A percentile compares a stretch with the other conserved stretches of the same genome.
These are phyloP conservation scores for Aselliscus stoliczkanus DNA, from an alignment of 2,797 vertebrate genomes.

Conservation along the genomic window DNA sequence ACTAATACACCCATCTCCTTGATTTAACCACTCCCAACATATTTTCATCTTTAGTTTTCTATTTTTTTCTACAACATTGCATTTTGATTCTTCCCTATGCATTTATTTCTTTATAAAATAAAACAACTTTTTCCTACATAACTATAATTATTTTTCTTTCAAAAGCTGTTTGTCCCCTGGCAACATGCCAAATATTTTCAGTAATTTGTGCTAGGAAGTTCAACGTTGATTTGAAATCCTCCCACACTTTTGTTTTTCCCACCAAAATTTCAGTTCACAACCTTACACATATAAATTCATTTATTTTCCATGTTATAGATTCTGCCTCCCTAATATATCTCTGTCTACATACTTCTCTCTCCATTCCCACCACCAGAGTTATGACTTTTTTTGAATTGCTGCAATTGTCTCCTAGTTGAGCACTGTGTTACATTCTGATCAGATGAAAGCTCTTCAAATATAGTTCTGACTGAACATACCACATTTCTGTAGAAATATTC, in stretches of 20 bases:
- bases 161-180: background rate
- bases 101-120: conserved; percentile 25
- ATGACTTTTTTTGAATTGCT: background rate
- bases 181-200: background rate
- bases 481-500: background rate
- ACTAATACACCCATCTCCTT: background rate
- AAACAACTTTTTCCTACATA: background rate
- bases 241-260: background rate
- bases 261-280: background rate
- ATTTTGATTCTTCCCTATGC: background rate
- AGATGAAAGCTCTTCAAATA: background rate
- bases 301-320: background rate
- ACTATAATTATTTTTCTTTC: background rate
- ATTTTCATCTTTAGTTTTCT: background rate
- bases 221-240: background rate
- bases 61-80: background rate
- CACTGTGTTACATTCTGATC: background rate
- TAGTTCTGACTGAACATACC: background rate
- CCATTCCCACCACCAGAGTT: background rate
- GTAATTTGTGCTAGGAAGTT: background rate
- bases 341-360: background rate
- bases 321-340: background rate
- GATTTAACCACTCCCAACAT: background rate
- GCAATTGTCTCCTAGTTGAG: background rate
- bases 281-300: background rate